Evolutionary conservation across 2,797 vertebrate genomes (phyloP).

Genomic region (Botia kubotai): DNA sequence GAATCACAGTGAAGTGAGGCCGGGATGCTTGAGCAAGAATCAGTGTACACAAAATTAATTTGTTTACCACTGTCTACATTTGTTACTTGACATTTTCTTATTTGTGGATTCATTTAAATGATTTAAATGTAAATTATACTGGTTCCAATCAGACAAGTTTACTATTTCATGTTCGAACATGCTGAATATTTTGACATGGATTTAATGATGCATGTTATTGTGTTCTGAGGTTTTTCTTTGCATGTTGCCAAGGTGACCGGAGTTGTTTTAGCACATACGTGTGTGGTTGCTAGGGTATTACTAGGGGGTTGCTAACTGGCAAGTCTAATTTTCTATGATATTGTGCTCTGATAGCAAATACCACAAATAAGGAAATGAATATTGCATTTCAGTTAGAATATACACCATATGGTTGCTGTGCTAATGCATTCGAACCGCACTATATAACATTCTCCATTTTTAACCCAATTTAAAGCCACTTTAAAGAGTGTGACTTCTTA

Average conservation of each 20-base stretch:
- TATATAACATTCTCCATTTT: neutral
- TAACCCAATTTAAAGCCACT: neutral
- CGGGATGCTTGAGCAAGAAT: neutral
- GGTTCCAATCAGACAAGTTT: neutral
- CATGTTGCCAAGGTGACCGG: too few species aligned
- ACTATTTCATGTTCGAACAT: neutral
- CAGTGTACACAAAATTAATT: neutral
- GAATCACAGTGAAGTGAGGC: constrained; percentile 10
- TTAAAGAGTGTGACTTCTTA: neutral
- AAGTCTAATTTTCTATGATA: neutral
- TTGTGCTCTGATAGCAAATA: neutral
- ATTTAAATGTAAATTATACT: constrained; percentile 2
- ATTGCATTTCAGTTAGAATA: neutral
- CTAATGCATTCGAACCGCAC: neutral
- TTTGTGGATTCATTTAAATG: constrained; percentile 7
- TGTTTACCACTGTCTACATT: neutral
- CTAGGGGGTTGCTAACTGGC: neutral
- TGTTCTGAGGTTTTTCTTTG: too few species aligned
- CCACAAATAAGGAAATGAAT: neutral
- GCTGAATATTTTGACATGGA: neutral
- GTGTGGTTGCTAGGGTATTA: neutral
- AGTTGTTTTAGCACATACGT: too few species aligned
- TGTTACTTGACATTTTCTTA: neutral
- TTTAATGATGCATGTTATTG: too few species aligned
- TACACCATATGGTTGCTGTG: neutral